Conservation (phyloP, 2,888 invertebrate genomes). For the Clistopyga incitator region DNA sequence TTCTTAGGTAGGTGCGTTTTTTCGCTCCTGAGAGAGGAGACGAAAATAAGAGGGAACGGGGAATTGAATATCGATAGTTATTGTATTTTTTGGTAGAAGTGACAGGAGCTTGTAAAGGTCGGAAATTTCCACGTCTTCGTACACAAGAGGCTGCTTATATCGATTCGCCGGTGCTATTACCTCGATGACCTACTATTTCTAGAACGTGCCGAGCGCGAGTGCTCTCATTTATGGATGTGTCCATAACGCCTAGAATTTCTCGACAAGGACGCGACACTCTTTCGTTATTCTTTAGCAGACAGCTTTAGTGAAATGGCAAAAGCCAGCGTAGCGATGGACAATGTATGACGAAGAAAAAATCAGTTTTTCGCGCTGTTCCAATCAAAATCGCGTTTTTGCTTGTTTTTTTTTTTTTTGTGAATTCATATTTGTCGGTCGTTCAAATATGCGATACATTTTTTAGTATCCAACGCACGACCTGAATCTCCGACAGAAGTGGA, state of each 20-base stretch:
- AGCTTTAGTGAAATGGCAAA: neutral
- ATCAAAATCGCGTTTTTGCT: neutral
- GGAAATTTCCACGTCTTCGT: constrained; percentile 35
- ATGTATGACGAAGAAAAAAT: constrained; percentile 1
- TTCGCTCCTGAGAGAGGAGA: neutral
- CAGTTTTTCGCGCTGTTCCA: neutral
- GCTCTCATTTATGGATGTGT: constrained; percentile 51
- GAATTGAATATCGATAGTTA: neutral
- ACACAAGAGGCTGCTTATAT: constrained; percentile 32
- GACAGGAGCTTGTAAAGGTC: constrained; percentile 29
- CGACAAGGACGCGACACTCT: neutral
- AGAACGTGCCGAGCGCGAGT: constrained; percentile 42
- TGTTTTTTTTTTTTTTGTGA: neutral
- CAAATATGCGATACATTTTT: neutral
- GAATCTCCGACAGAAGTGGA: neutral
- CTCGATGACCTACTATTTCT: constrained; percentile 59
- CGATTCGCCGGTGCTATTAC: constrained; percentile 59
- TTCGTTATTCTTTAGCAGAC: neutral
- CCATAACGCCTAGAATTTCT: constrained; percentile 38
- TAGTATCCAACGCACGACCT: neutral
- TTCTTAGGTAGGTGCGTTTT: constrained; percentile 89
- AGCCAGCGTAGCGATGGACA: neutral
- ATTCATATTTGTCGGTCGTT: neutral
- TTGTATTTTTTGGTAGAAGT: constrained; percentile 7
- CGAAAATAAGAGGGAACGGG: too few relatives aligned